Conservation (phyloP, 2,888 invertebrate species). For the Asteroscopus sphinx region DNA sequence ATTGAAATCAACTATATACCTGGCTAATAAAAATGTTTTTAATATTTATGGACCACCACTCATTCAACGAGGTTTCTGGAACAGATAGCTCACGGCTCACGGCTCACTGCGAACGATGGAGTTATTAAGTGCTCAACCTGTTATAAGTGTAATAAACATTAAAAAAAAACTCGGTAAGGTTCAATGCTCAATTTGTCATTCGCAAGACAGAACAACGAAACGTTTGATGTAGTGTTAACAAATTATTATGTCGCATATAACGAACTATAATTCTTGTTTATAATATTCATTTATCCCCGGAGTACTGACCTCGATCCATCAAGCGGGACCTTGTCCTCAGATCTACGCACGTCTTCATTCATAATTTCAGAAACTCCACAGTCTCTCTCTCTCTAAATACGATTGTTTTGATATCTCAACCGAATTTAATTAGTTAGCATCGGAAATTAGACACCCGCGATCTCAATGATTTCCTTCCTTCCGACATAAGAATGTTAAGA, state of each 20-base stretch:
- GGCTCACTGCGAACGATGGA: slow-evolving; percentile 21
- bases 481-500: slow-evolving; percentile 22
- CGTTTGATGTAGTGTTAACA: slow-evolving; percentile 53
- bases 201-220: slow-evolving; percentile 43
- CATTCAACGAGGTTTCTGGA: slow-evolving; percentile 40
- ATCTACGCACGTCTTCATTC: slow-evolving; percentile 53
- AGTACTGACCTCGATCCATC: slow-evolving; percentile 54
- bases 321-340: slow-evolving; percentile 51
- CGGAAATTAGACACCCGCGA: slow-evolving; percentile 32
- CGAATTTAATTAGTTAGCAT: slow-evolving; percentile 38
- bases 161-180: slow-evolving; percentile 34
- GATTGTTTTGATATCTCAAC: slow-evolving; percentile 42
- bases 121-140: slow-evolving; percentile 39
- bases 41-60: slow-evolving; percentile 35
- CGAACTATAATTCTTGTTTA: slow-evolving; percentile 52
- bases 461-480: slow-evolving; percentile 40
- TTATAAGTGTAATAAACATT: slow-evolving; percentile 21
- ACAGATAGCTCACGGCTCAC: slow-evolving; percentile 13
- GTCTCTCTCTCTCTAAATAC: slow-evolving; percentile 9
- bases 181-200: slow-evolving; percentile 36
- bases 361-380: slow-evolving; percentile 44
- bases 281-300: slow-evolving; percentile 38
- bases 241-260: slow-evolving; percentile 51
- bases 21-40: slow-evolving; percentile 38
- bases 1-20: slow-evolving; percentile 34